Evolutionary conservation across 2,797 vertebrate species (phyloP).

Genomic region (Aythya fuligula): DNA sequence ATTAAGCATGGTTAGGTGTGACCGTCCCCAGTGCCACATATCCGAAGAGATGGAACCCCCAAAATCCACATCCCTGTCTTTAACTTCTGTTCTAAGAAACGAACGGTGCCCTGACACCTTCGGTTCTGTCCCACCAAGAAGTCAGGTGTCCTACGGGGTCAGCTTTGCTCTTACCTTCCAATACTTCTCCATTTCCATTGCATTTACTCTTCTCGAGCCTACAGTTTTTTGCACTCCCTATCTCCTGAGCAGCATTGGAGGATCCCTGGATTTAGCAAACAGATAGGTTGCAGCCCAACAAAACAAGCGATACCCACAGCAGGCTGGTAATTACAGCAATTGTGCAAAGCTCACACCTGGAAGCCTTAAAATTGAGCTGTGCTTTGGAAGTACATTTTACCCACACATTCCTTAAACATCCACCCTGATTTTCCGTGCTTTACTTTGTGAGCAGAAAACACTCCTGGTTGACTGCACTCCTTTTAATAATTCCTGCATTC

Average conservation of each 20-base stretch:
- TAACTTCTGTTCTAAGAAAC: background rate
- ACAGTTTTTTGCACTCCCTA: background rate
- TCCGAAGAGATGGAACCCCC: background rate
- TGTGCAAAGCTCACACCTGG: background rate
- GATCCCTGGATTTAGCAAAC: too few relatives aligned
- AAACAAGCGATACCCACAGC: background rate
- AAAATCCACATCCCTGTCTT: background rate
- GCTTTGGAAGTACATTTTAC: background rate
- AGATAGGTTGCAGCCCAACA: background rate
- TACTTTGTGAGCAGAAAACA: background rate
- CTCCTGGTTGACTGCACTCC: background rate
- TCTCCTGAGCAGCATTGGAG: background rate
- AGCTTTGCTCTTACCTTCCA: background rate
- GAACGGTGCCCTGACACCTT: background rate
- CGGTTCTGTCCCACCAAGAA: background rate
- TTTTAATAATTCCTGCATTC: background rate
- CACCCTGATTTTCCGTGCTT: background rate
- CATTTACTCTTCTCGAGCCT: background rate
- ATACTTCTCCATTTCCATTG: background rate
- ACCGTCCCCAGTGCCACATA: rapidly evolving
- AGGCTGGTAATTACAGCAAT: background rate
- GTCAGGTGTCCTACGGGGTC: background rate
- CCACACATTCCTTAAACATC: background rate
- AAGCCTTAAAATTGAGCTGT: constrained; percentile 2
- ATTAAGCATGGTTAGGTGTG: background rate